Base-by-base conservation (phyloP, 2,888 invertebrate genomes). In the Amiota minor region DNA sequence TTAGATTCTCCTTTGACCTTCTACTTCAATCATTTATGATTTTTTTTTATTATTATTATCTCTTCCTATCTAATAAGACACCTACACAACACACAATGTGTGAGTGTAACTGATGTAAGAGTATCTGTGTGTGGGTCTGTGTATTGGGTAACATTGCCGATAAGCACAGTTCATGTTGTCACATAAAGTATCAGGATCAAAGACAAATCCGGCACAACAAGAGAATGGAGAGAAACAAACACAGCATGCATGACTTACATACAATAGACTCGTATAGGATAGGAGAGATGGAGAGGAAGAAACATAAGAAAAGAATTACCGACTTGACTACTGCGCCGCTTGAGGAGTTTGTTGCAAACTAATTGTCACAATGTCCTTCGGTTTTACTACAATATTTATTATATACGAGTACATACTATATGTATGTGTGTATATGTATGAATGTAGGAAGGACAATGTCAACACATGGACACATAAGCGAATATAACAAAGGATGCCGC, bases 321-420 rank as follows among this genome's bases (percentile, higher is more conserved):
- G 64, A 64, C 72, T 53, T 55, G 69, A 62, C 53, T 62, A 47
- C n/a, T 12, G 49, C 65, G 59, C 49, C 23, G 50, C 35, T 35
- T 35, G 35, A 35, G 35, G 6, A 35, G 35, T 35, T 35, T 35
- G 35, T 35, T 35, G n/a, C 45, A 65, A 65, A 47, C 77, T 83
- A 84, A 85, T 85, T 85, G 85, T 83, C 68, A 73, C 76, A 59
- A 20, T 83, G 84, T 86, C 85, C 85, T 85, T 85, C 78, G 80
- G 65, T 65, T 83, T 83, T 82, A 84, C 78, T 81, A 77, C 77
- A 72, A 75, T 77, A 78, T 78, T 73, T 75, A 71, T 46, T 23
- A 68, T 65, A 72, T 74, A 68, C 72, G 75, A 74, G 77, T n/a
- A 16, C 1, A 56, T 6, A 56, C n/a, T n/a, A n/a, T n/a, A n/a